Evolutionary conservation across 2,888 invertebrate species (phyloP), one percentile per base, ranked within the genome.

Genomic region (Dolichopus griseipennis): DNA sequence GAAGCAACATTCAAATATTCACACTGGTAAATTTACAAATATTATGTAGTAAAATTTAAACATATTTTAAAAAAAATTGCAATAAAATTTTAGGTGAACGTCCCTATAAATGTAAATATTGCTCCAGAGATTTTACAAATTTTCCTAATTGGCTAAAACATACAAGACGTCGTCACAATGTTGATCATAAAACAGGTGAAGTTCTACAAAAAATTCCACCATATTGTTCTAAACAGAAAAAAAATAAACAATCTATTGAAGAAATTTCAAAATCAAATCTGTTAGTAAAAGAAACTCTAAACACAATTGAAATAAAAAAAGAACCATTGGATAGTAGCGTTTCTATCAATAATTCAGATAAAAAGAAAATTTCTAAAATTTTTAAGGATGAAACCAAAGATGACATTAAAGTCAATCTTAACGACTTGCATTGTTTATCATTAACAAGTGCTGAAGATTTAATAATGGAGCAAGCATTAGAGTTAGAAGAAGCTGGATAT

Each of bases 101-200:
- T 8, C 85, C 86, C 0, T 85, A 83, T 72, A 84, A 84, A 70
- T 86, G 86, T 74, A 85, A 84, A 72, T 85, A 84, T 74, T 86
- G 86, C 73, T 83, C 85, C 64, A 82, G 84, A 0, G 84, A 84
- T 68, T 86, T 86, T 73, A 86, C 86, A 15, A 85, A 85, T 73
- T 85, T 85, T 73, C 85, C 86, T 15, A 86, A 86, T 73, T 85
- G 85, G 84, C 75, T 85, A 64, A 86, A 86, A 73, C 86, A 86
- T 71, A 85, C 84, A 0, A 79, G 85, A 64, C 79, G 85, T 72
- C 81, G 85, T 64, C 86, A 86, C 73, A 85, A 82, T 70, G 80
- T 81, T n/a, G 81, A 81, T 72, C 81, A 81, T 68, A 81, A 80
- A 72, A 81, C 82, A 3, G 81, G 81, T 62, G 79, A 80, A 73